Evolutionary conservation across 2,888 invertebrate genomes (phyloP).

Genomic region (Synergus umbraculus): DNA sequence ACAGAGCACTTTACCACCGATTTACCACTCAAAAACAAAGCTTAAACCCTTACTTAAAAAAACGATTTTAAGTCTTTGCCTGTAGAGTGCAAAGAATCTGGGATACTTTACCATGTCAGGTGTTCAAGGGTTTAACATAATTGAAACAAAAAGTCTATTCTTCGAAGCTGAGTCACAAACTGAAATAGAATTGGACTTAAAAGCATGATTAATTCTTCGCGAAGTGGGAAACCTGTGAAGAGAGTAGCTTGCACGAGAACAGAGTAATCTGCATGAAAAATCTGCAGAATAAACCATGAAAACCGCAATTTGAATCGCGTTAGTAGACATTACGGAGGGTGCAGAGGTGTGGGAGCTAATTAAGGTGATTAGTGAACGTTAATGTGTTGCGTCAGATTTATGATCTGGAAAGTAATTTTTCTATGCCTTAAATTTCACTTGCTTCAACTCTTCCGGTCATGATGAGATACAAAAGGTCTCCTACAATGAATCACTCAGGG

Average conservation of each 20-base stretch:
- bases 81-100: background rate
- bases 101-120: too few relatives aligned
- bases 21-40: constrained; percentile 1
- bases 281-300: background rate
- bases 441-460: background rate
- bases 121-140: too few relatives aligned
- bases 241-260: background rate
- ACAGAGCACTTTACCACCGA: background rate
- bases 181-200: background rate
- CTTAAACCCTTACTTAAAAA: background rate
- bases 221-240: background rate
- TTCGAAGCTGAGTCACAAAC: background rate
- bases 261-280: background rate
- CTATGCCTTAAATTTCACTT: constrained; percentile 7
- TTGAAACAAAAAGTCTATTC: background rate
- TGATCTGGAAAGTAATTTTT: constrained; percentile 43
- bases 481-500: background rate
- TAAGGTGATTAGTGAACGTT: constrained; percentile 57
- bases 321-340: constrained; percentile 16
- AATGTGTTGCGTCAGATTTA: constrained; percentile 54
- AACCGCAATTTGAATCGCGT: constrained; percentile 3
- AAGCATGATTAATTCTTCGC: background rate
- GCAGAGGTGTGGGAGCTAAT: constrained; percentile 41
- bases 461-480: constrained; percentile 7
- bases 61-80: background rate